These are phyloP conservation scores for Drepana arcuata DNA, from an alignment of 1,140 invertebrate species.

Conservation along the genomic window DNA sequence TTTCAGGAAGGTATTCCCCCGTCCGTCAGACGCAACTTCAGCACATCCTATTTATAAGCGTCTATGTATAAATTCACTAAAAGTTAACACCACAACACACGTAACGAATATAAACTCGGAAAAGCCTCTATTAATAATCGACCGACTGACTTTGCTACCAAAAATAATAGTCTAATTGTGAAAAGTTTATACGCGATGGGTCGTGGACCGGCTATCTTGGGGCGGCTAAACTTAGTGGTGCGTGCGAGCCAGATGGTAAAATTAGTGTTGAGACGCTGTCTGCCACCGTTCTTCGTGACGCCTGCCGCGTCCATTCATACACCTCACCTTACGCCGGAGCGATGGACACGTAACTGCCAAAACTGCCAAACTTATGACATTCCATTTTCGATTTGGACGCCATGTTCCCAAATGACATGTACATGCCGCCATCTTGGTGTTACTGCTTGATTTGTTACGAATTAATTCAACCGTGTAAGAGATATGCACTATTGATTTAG, in stretches of 20 bases:
- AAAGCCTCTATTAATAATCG: slow-evolving; percentile 72
- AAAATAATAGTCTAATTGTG: slow-evolving; percentile 75
- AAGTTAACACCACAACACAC: slow-evolving; percentile 70
- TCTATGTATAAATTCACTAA: slow-evolving; percentile 73
- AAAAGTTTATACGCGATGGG: slow-evolving; percentile 71
- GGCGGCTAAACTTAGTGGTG: slow-evolving; percentile 73
- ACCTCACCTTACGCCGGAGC: slow-evolving; percentile 40
- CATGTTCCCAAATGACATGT: slow-evolving; percentile 37
- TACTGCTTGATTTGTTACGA: slow-evolving; percentile 15
- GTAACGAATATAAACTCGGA: slow-evolving; percentile 72
- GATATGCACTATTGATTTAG: too few relatives aligned
- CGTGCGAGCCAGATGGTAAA: slow-evolving; percentile 68
- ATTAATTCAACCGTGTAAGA: too few relatives aligned
- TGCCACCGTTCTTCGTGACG: slow-evolving; percentile 56
- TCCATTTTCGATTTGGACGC: slow-evolving; percentile 46
- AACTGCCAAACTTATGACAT: slow-evolving; percentile 67
- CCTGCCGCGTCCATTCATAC: slow-evolving; percentile 57
- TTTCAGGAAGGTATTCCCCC: slow-evolving; percentile 72
- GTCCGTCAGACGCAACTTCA: slow-evolving; percentile 68
- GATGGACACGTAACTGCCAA: slow-evolving; percentile 57
- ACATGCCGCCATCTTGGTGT: slow-evolving; percentile 9
- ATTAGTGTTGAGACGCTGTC: slow-evolving; percentile 69
- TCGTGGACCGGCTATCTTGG: slow-evolving; percentile 72
- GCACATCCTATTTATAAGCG: slow-evolving; percentile 71
- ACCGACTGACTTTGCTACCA: slow-evolving; percentile 72